Base-by-base conservation (phyloP, 2,113 vertebrate genomes). In the Trichomycterus rosablanca region DNA sequence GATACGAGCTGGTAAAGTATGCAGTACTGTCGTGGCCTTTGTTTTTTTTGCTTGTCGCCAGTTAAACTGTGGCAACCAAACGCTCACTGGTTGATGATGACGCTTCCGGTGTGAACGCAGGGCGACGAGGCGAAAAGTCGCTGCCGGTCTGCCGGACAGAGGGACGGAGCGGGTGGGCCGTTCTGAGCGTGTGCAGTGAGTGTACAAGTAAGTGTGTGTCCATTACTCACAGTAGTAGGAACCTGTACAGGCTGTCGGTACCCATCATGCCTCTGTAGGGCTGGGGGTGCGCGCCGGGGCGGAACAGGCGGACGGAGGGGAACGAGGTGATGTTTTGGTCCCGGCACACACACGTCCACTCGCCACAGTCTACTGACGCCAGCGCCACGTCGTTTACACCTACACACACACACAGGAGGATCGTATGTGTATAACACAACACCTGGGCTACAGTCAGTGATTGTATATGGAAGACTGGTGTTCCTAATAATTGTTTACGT, bases 201-300 rank as follows among this genome's bases (percentile, higher is more conserved):
- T 10, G 20, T 4, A 19, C 14, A 11, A 20, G 18, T 52, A 11
- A 20, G 50, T 35, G 5, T 37, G 51, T 22, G 16, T 11, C 32
- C 11, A n/a, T 12, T 10, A 67, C 95, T 93, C 74, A 97, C 96
- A 93, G 76, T 54, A 86, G 45, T 68, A 97, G 89, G 82, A 95
- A 97, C 65, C 77, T 87, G 60, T 82, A 78, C 28, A 97, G 81
- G 2, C 86, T 89, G 42, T 89, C 79, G 0, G 81, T 61, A 63
- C 83, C 91, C 84, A 94, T 83, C 92, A 93, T 90, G 43, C 91
- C 91, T 5, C 70, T n/a, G 7, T 97, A 97, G 2, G 23, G 45
- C 63, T 85, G 74, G 0, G 86, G 55, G 0, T 63, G 7, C 46
- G 81, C 72, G 1, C 80, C 83, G 46, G 81, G 72, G 50, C 75